These are phyloP conservation scores for Druon quercuslanigerum DNA, from an alignment of 1,140 invertebrate species.

Conservation along the genomic window DNA sequence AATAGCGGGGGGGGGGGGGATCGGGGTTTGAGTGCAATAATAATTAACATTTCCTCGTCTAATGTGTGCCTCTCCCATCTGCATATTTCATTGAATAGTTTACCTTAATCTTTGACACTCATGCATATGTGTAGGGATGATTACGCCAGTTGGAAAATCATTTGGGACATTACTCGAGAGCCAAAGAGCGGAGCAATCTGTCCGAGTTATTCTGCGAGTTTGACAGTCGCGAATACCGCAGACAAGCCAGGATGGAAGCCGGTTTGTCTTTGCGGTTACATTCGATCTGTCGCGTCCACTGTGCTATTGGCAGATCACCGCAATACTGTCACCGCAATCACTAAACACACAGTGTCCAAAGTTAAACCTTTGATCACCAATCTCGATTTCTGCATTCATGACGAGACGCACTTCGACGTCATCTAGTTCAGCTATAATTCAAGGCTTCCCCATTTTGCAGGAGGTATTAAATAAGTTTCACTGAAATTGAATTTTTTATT, in stretches of 20 bases:
- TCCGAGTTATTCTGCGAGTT: slow-evolving; percentile 51
- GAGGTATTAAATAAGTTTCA: too few species aligned
- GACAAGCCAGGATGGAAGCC: slow-evolving; percentile 33
- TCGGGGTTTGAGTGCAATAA: too few species aligned
- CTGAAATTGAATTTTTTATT: too few species aligned
- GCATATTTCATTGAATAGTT: too few species aligned
- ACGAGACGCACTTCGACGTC: slow-evolving; percentile 18
- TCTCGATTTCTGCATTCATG: slow-evolving; percentile 36
- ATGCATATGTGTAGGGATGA: too few species aligned
- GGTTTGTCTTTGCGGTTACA: slow-evolving; percentile 46
- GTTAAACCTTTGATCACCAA: slow-evolving; percentile 40
- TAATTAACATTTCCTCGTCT: too few species aligned
- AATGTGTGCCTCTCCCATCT: too few species aligned
- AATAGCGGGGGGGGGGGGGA: too few species aligned
- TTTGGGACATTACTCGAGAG: slow-evolving; percentile 15
- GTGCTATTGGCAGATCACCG: slow-evolving; percentile 52
- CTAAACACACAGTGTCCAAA: slow-evolving; percentile 54
- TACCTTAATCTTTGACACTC: too few species aligned
- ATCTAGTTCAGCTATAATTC: too few species aligned
- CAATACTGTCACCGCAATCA: slow-evolving; percentile 48
- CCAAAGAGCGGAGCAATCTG: slow-evolving; percentile 14
- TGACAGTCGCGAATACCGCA: slow-evolving; percentile 25
- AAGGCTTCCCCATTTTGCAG: too few species aligned
- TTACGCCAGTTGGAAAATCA: background rate
- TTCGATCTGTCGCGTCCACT: slow-evolving; percentile 38